Base-by-base conservation (phyloP, 1,140 invertebrate genomes). In the Propsilocerus akamusi region DNA sequence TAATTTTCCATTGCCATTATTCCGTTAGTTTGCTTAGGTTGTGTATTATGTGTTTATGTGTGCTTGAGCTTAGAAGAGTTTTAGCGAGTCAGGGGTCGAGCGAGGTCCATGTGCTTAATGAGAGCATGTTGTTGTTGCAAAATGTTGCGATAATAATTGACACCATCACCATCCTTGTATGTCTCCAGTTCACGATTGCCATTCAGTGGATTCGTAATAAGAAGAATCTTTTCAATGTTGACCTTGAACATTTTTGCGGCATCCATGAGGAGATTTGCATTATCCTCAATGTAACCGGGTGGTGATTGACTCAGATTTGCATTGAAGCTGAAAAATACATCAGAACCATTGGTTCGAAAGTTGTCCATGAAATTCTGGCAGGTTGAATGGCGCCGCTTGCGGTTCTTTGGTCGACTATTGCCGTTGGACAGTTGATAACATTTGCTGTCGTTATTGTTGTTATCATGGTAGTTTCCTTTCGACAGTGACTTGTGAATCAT, bases 311-410 rank as follows among this genome's bases (percentile, higher is more conserved):
- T n/a, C n/a, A n/a, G n/a, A n/a, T n/a, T n/a, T n/a, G n/a, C n/a
- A n/a, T n/a, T n/a, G n/a, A n/a, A n/a, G n/a, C n/a, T n/a, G n/a
- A n/a, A n/a, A n/a, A n/a, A n/a, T n/a, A n/a, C n/a, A n/a, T n/a
- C n/a, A n/a, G n/a, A n/a, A n/a, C n/a, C 34, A 41, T 17, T 8
- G 28, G 28, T 30, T 17, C 22, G 34, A 41, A 7, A 17, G 10
- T 41, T 41, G 8, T 41, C 34, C n/a, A 41, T 8, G 17, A 41
- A 17, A 41, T 54, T 57, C 52, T 57, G 56, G 25, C 54, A 57
- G 26, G 55, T 54, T 37, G 56, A 57, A 49, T 57, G 56, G 8
- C 56, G 49, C 23, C 56, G 51, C 28, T 57, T 57, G 7, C 56
- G 56, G 49, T 55, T 41, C 14, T 41, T 41, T 14, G 34, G 34